Evolutionary conservation across 2,113 vertebrate genomes (phyloP).

Genomic region (Cyprinodon brontotheroides): DNA sequence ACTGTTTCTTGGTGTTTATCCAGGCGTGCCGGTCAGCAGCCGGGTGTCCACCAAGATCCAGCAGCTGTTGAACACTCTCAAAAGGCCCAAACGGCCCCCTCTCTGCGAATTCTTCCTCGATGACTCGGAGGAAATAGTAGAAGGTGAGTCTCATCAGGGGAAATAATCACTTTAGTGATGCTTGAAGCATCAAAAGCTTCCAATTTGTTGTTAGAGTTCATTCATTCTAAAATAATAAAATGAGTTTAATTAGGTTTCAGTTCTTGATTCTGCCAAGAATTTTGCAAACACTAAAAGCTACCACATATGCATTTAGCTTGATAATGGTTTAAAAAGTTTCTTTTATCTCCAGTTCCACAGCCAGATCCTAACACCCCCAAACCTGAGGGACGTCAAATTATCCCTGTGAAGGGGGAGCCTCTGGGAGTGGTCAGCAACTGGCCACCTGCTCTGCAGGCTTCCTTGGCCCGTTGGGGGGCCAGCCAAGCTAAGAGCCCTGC

Average conservation of each 20-base stretch:
- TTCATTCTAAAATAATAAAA: not conserved
- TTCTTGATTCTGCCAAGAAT: not conserved
- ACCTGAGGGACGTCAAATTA: constrained; percentile 96
- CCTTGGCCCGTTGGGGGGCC: constrained; percentile 95
- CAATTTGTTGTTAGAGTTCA: not conserved
- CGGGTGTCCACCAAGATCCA: constrained; percentile 98
- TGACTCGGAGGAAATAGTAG: constrained; percentile 97
- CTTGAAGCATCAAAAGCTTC: not conserved
- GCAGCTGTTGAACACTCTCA: constrained; percentile 97
- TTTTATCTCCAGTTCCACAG: constrained; percentile 84
- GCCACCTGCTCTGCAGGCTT: constrained; percentile 95
- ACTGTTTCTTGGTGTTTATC: constrained; percentile 52
- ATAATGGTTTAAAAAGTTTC: not conserved
- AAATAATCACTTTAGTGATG: not conserved
- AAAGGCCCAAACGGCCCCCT: constrained; percentile 93
- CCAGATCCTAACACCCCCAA: constrained; percentile 96
- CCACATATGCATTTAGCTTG: not conserved
- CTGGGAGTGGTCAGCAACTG: constrained; percentile 97
- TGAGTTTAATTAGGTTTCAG: not conserved
- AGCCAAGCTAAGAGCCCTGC: constrained; percentile 95
- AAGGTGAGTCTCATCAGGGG: constrained; percentile 84
- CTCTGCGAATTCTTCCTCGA: constrained; percentile 96
- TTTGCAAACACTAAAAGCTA: not conserved
- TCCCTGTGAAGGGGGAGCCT: constrained; percentile 95
- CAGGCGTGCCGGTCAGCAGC: constrained; percentile 94